These are phyloP conservation scores for Drosophila paulistorum DNA, from an alignment of 1,140 invertebrate genomes.

Conservation along the genomic window DNA sequence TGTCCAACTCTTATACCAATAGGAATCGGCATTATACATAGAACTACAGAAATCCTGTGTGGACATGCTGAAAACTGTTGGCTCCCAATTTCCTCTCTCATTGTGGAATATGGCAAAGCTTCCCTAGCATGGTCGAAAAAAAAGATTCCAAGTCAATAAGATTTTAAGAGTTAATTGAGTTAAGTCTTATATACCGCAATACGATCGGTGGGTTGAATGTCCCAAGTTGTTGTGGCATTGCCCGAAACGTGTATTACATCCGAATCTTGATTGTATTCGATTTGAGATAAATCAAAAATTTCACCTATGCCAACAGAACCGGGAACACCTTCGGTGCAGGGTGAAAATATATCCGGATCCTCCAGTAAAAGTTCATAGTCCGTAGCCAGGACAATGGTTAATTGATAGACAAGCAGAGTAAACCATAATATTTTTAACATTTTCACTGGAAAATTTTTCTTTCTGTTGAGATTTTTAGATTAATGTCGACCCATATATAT, in stretches of 20 bases:
- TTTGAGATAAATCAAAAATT: constrained; percentile 19
- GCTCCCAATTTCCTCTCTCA: constrained; percentile 58
- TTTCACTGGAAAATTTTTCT: background rate
- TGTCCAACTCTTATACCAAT: constrained; percentile 61
- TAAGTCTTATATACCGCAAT: constrained; percentile 36
- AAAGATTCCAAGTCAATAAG: no score
- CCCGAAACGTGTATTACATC: constrained; percentile 42
- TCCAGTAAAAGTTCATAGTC: constrained; percentile 52
- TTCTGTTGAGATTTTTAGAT: background rate
- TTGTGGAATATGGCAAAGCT: constrained; percentile 17
- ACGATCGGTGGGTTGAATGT: constrained; percentile 48
- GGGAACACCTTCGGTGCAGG: constrained; percentile 30
- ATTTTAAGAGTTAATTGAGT: no score
- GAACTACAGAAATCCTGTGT: constrained; percentile 43
- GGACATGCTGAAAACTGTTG: constrained; percentile 45
- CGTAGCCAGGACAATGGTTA: constrained; percentile 20
- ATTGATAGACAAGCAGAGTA: constrained; percentile 23
- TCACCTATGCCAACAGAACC: constrained; percentile 16
- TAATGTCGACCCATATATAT: background rate
- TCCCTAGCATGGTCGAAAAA: constrained; percentile 3
- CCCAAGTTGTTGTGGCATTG: constrained; percentile 42
- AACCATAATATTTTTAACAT: constrained; percentile 34
- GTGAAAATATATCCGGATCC: constrained; percentile 52
- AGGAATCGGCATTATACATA: constrained; percentile 58
- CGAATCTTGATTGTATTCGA: constrained; percentile 17